These are phyloP conservation scores for Diarsia rubi DNA, from an alignment of 2,888 invertebrate genomes.

Conservation along the genomic window DNA sequence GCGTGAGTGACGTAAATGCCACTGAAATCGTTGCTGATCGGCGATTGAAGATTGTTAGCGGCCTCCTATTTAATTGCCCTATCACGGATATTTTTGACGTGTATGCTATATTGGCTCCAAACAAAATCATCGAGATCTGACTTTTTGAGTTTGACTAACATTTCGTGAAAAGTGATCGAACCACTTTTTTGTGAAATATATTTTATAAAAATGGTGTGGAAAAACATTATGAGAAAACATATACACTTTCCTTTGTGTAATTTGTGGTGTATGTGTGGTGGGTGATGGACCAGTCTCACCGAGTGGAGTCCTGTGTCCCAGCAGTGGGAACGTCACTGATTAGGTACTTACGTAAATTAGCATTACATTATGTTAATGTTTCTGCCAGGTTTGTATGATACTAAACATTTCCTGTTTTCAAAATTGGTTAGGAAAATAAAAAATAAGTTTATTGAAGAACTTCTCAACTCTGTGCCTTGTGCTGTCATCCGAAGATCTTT, in stretches of 20 bases:
- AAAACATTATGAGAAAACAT: too few species aligned
- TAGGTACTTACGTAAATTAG: background rate
- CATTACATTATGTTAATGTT: background rate
- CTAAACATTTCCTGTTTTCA: background rate
- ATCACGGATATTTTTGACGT: background rate
- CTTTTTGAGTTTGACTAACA: background rate
- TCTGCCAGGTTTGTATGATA: background rate
- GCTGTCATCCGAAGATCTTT: background rate
- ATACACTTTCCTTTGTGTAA: background rate
- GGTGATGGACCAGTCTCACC: background rate
- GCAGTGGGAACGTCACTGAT: background rate
- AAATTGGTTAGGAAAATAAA: background rate
- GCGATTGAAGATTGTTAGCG: background rate
- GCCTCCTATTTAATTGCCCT: conserved; percentile 9
- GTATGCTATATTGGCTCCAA: background rate
- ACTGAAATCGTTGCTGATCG: conserved; percentile 8
- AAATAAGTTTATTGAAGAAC: conserved; percentile 1
- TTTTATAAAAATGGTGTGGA: too few species aligned
- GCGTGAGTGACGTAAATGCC: conserved; percentile 31
- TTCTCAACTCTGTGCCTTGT: background rate
- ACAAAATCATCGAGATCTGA: background rate
- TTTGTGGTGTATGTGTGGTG: background rate
- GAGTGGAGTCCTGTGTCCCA: background rate
- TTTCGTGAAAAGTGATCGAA: too few species aligned
- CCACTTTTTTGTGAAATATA: too few species aligned